Evolutionary conservation across 2,113 vertebrate species (phyloP), one percentile per base, ranked within the genome.

Genomic region (Vulpes ferrilata): DNA sequence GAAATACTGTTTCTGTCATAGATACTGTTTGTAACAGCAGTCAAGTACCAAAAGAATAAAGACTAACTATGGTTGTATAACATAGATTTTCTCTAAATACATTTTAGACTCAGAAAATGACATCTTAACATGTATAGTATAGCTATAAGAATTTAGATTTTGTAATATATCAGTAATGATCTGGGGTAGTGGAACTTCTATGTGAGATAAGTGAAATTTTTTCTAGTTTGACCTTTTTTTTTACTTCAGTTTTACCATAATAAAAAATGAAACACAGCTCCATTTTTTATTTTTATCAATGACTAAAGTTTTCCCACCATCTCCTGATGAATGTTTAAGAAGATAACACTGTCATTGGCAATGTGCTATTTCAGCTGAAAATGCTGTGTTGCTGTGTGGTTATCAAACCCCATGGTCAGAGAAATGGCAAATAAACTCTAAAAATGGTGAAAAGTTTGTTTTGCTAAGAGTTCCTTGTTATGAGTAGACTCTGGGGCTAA

Each of bases 81-180:
- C 22, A 84, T 1, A 79, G 32, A 69, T 62, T 92, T 89, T 88
- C 59, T 82, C 35, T 76, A 80, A 82, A 60, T 89, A 93, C 71
- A 65, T 43, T 48, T 57, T 57, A 80, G 67, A 83, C 22, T 38
- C 76, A 78, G 69, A 65, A 96, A 88, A 89, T 91, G 57, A 74
- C 20, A 73, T 86, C 35, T 85, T 30, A 20, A 51, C 10, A 55
- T 59, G 25, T 62, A 51, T 62, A 81, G 43, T 32, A 82, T 0
- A 88, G 20, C 65, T 64, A n/a, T 9, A 65, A 98, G 88, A 55
- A 73, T 67, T 83, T 32, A 89, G 48, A 38, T 88, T 85, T 62
- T 88, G 35, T 83, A 90, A 19, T 27, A 76, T 78, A 48, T 91
- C 30, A 60, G 2, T 64, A 43, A 84, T 3, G 3, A 88, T 64